Conservation (phyloP, 2,797 vertebrate species). For the Hafferia zeledoni region DNA sequence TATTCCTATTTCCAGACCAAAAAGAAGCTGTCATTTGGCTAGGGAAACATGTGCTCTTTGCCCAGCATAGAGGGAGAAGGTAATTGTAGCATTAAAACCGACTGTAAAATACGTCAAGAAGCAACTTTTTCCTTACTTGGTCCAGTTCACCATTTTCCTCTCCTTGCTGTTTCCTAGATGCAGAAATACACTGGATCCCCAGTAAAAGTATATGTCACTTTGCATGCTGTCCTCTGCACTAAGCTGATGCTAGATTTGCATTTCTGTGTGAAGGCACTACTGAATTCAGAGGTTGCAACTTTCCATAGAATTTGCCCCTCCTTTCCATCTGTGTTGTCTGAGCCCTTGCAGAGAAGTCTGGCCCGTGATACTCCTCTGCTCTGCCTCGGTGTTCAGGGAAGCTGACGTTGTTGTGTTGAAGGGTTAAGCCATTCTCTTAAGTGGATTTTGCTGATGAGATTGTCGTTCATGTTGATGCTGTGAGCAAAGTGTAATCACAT, state of each 20-base stretch:
- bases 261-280: not conserved
- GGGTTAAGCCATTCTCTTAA: not conserved
- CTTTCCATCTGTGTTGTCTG: not conserved
- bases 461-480: not conserved
- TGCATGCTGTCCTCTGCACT: not conserved
- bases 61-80: not conserved
- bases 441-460: constrained; percentile 25
- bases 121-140: not conserved
- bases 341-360: not conserved
- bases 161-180: not conserved
- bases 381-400: not conserved
- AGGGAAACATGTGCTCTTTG: not conserved
- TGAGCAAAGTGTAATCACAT: not conserved
- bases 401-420: not conserved
- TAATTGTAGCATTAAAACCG: not conserved
- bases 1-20: no score
- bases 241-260: not conserved
- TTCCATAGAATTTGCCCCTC: not conserved
- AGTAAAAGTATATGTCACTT: not conserved
- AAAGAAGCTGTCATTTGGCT: not conserved
- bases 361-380: rapidly evolving
- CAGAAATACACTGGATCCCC: not conserved
- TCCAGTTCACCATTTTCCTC: not conserved
- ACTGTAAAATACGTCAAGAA: not conserved
- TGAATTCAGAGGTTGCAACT: not conserved